Base-by-base conservation (phyloP, 2,797 vertebrate genomes). In the Poeciliopsis infans region DNA sequence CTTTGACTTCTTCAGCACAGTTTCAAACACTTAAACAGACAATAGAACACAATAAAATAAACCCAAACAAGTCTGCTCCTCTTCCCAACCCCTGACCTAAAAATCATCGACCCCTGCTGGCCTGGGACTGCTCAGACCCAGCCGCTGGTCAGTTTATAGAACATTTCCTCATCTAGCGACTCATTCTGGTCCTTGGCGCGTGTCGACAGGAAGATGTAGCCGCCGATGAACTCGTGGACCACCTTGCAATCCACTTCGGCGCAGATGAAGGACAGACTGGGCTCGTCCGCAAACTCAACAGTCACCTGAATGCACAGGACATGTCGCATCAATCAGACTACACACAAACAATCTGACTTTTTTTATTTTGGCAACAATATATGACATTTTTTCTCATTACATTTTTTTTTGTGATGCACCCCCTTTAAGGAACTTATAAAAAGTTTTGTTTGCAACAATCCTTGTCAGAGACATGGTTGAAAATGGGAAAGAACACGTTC, bases 91-190 rank as follows among this genome's bases (percentile, higher is more conserved):
- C 57, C 15, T 83, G 92, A 89, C 28, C 83, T 84, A 69, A 83
- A 59, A 2, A 75, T 51, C 77, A 49, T 25, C 66, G 53, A 46
- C 74, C 77, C 79, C 77, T 39, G 84, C 72, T 39, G 43, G 70
- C 72, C 55, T 1, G 28, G 75, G 72, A 49, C 77, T 7, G 87
- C 86, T 99, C 96, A 99, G 92, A 99, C 96, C 98, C 98, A 99
- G 74, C 98, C 98, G 1, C 98, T 99, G 92, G 98, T 99, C 89
- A 99, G 97, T 96, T 99, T 99, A 95, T 99, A 99, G 96, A 99
- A 99, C 98, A 99, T 99, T 95, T 99, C 98, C 90, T 99, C 98
- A 0, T 99, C 98, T 85, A 99, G 95, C 82, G 98, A 99, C 94
- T 99, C 98, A 18, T 99, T 99, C 95, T 99, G 98, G 94, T 99